A percentile compares a stretch with the other conserved stretches of the same genome.
These are phyloP conservation scores for Enteromius afrohamiltoni DNA, from an alignment of 2,797 vertebrate genomes.

Conservation along the genomic window DNA sequence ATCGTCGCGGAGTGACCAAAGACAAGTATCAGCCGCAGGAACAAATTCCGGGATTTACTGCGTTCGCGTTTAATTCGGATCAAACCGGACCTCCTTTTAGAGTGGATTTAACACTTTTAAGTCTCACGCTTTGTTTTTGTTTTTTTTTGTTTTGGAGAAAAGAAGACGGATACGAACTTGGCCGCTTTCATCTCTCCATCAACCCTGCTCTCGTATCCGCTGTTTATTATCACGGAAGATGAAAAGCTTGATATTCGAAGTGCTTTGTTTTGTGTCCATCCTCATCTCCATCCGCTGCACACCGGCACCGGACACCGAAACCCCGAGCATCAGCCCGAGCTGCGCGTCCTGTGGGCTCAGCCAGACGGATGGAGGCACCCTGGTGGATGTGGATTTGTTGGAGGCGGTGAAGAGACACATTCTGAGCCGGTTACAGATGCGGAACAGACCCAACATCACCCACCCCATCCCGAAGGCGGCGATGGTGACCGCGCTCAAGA, in stretches of 20 bases:
- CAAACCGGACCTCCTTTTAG: slow-evolving; percentile 56
- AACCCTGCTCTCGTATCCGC: neutral
- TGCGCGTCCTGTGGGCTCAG: slow-evolving; percentile 82
- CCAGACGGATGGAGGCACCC: slow-evolving; percentile 68
- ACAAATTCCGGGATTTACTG: slow-evolving; percentile 43
- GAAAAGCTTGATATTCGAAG: slow-evolving; percentile 72
- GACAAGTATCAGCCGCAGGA: slow-evolving; percentile 42
- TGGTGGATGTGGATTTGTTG: slow-evolving; percentile 84
- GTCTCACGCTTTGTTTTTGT: neutral
- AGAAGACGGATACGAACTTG: slow-evolving; percentile 50
- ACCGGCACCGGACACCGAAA: slow-evolving; percentile 77
- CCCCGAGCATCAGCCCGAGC: slow-evolving; percentile 74
- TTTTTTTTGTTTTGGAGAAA: neutral
- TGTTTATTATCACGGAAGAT: slow-evolving; percentile 67
- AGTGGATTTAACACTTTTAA: slow-evolving; percentile 42
- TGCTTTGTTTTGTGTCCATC: slow-evolving; percentile 72
- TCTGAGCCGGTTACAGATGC: slow-evolving; percentile 84
- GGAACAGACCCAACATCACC: slow-evolving; percentile 82
- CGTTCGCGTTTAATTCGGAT: slow-evolving; percentile 46
- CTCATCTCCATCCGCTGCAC: slow-evolving; percentile 75
- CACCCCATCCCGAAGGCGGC: slow-evolving; percentile 88
- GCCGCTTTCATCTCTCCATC: slow-evolving; percentile 22
- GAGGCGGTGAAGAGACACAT: slow-evolving; percentile 90
- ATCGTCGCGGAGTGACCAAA: slow-evolving; percentile 56
- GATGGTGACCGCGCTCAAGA: slow-evolving; percentile 90